Conservation (phyloP, 2,113 vertebrate species). For the Osmerus mordax region DNA sequence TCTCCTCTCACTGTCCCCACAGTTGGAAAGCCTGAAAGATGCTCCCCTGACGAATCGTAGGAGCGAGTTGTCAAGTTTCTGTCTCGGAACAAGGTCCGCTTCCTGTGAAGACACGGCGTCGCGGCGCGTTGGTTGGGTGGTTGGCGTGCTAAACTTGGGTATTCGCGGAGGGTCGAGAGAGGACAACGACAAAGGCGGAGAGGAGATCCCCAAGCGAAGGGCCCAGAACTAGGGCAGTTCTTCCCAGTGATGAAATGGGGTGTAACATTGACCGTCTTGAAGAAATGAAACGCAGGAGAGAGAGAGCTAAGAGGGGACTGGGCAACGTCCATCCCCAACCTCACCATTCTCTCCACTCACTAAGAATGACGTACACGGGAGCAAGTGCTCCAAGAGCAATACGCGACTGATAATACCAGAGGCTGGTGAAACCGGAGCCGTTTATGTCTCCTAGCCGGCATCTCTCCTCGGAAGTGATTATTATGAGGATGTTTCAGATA, state of each 20-base stretch:
- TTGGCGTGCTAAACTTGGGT: too few relatives aligned
- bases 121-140: slow-evolving; percentile 16
- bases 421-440: slow-evolving; percentile 22
- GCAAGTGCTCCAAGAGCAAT: slow-evolving; percentile 17
- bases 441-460: neutral
- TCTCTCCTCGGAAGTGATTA: slow-evolving; percentile 18
- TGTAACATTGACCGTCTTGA: too few relatives aligned
- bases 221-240: too few relatives aligned
- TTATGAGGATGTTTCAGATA: slow-evolving; percentile 15
- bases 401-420: slow-evolving; percentile 12
- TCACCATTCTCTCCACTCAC: too few relatives aligned
- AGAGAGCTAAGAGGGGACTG: too few relatives aligned
- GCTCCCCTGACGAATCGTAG: slow-evolving; percentile 24
- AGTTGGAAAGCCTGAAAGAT: slow-evolving; percentile 35
- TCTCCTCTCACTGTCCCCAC: slow-evolving; percentile 22
- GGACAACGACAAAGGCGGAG: too few relatives aligned
- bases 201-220: too few relatives aligned
- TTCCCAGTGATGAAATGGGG: too few relatives aligned
- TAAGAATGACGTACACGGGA: too few relatives aligned
- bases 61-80: slow-evolving; percentile 54
- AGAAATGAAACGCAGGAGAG: too few relatives aligned
- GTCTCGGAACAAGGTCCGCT: slow-evolving; percentile 38
- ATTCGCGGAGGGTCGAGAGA: too few relatives aligned
- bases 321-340: too few relatives aligned
- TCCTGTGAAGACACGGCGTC: slow-evolving; percentile 41